Evolutionary conservation across 2,888 invertebrate species (phyloP), one percentile per base, ranked within the genome.

Genomic region (Argyresthia goedartella): DNA sequence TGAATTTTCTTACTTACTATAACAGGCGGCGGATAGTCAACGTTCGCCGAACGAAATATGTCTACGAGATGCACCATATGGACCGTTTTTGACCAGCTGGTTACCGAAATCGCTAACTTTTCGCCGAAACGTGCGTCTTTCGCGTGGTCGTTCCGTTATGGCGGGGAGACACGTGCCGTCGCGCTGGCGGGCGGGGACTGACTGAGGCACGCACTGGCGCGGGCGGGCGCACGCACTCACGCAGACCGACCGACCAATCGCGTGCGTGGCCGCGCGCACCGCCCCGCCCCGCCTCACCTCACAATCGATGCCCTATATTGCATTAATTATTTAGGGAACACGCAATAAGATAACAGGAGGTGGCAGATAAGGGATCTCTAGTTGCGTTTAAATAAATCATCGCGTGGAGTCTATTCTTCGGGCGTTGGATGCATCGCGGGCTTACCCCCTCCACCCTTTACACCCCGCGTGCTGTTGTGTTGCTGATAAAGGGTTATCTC

Each of bases 11-110:
- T 53, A 92, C 92, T 92, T 88, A 92, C 92, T 90, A 91, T 91
- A 89, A 90, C 88, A 85, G 90, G 89, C 74, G 86, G 86, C 87
- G 91, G 89, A 88, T 91, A 92, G 84, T 91, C 92, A 89, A 91
- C 91, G 81, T 91, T 91, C 87, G 90, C 91, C 89, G 92, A 91
- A 88, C 91, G 91, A 87, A 92, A 92, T 84, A 91, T 89, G 88
- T 92, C 91, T 86, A 92, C 90, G 88, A 92, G 91, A 87, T 92
- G 92, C 90, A 92, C 92, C 92, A 92, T 92, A 92, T 91, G 92
- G 91, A 90, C 89, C 85, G 88, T 77, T 86, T 60, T 58, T 49
- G 35, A 48, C 46, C 33, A 25, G 36, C 50, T 7, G 25, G 11
- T 50, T 50, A 15, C 25, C 25, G 25, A 25, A 25, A 25, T 25